Evolutionary conservation across 2,797 vertebrate species (phyloP).

Genomic region (Cottoperca gobio): DNA sequence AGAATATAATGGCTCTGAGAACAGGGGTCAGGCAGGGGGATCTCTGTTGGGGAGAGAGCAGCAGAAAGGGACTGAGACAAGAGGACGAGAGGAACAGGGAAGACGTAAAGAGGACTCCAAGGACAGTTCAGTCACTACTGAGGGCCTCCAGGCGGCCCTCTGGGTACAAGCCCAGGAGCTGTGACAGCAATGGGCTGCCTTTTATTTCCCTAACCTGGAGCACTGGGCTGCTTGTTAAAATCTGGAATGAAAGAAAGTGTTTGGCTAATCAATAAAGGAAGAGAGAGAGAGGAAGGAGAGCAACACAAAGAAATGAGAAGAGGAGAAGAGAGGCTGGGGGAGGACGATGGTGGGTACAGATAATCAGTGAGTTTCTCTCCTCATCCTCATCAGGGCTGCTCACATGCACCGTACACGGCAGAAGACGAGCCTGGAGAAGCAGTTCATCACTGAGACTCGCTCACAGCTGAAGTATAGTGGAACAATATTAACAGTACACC

Average conservation of each 20-base stretch:
- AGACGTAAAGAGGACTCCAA: constrained; percentile 53
- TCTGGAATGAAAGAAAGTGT: constrained; percentile 38
- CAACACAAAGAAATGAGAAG: background rate
- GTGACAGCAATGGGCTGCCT: constrained; percentile 63
- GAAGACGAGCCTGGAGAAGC: background rate
- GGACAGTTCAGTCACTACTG: constrained; percentile 70
- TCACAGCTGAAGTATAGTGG: too few relatives aligned
- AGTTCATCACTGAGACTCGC: too few relatives aligned
- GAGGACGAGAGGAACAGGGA: constrained; percentile 29
- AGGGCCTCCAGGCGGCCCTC: constrained; percentile 51
- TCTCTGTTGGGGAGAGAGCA: too few relatives aligned
- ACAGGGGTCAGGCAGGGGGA: constrained; percentile 45
- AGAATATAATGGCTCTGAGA: constrained; percentile 52
- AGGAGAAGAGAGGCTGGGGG: background rate
- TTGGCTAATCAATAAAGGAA: constrained; percentile 65
- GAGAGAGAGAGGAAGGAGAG: background rate
- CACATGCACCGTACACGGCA: too few relatives aligned
- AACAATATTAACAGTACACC: too few relatives aligned
- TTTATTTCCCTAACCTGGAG: constrained; percentile 62
- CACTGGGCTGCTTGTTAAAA: constrained; percentile 72
- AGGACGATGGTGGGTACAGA: background rate
- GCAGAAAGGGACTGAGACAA: background rate
- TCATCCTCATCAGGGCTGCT: constrained; percentile 5
- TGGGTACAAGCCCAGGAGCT: constrained; percentile 52
- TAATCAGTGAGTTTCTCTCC: constrained; percentile 21